These are phyloP conservation scores for Patiria pectinifera DNA, from an alignment of 53 echinoderm and acorn worm species.

Conservation along the genomic window DNA sequence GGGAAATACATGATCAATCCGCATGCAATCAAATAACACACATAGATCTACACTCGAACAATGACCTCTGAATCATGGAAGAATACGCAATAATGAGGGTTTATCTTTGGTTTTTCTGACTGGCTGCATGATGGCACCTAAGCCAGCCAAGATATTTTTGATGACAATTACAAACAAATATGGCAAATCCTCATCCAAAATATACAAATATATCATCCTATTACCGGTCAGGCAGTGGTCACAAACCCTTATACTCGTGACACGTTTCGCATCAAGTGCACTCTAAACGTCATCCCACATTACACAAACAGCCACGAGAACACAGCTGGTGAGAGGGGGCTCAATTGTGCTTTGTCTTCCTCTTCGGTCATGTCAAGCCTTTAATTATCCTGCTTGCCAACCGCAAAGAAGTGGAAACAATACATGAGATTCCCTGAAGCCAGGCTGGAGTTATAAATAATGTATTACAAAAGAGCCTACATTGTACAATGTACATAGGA, in stretches of 20 bases:
- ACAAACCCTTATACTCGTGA: no score
- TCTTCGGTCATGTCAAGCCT: neutral
- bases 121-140: neutral
- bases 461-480: neutral
- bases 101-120: neutral
- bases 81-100: neutral
- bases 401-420: neutral
- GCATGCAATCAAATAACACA: conserved; percentile 15
- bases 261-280: no score
- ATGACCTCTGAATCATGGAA: neutral
- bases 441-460: neutral
- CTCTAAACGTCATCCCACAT: no score
- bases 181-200: no score
- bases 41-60: neutral
- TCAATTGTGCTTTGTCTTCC: neutral
- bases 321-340: neutral
- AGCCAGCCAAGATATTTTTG: no score
- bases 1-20: conserved; percentile 5
- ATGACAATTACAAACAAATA: no score
- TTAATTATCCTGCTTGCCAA: neutral
- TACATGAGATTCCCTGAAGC: neutral
- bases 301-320: neutral
- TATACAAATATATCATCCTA: no score
- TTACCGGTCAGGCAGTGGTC: no score
- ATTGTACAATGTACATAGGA: neutral